A percentile compares a stretch with the other conserved stretches of the same genome.
Conservation (phyloP, 2,888 invertebrate genomes). For the Odontocolon sp. region DNA sequence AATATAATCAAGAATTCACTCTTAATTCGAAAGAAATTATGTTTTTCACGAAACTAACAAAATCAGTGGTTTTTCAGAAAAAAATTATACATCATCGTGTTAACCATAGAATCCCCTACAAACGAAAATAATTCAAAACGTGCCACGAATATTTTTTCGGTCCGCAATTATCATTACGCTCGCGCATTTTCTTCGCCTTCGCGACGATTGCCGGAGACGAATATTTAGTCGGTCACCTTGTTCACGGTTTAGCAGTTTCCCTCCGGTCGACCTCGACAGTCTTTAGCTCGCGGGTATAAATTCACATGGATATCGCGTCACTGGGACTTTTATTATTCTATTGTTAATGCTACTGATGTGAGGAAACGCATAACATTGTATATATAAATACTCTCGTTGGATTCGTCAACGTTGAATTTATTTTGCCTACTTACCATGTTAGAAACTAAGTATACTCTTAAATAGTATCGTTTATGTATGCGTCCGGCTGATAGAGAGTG, state of each 20-base stretch:
- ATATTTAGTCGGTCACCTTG: slow-evolving; percentile 24
- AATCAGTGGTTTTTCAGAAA: too few species aligned
- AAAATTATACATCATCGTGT: too few species aligned
- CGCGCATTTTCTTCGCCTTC: not conserved
- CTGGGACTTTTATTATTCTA: not conserved
- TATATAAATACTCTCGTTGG: not conserved
- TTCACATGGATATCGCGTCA: slow-evolving; percentile 16
- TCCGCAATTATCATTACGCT: not conserved
- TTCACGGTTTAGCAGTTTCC: slow-evolving; percentile 11
- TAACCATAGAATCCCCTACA: too few species aligned
- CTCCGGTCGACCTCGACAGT: slow-evolving; percentile 1
- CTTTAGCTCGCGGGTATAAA: slow-evolving; percentile 1
- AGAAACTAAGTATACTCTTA: too few species aligned
- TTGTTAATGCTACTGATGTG: not conserved
- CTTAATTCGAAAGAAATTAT: too few species aligned
- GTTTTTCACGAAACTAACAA: too few species aligned
- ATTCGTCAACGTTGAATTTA: slow-evolving; percentile 1
- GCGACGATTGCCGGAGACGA: not conserved
- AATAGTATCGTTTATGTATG: slow-evolving; percentile 25
- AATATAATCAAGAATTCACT: too few species aligned
- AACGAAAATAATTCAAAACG: slow-evolving; percentile 17
- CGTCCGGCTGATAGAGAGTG: slow-evolving; percentile 14
- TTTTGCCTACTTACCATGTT: not conserved
- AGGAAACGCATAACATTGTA: not conserved
- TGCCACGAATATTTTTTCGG: not conserved